Evolutionary conservation across 2,797 vertebrate species (phyloP).

Genomic region (Cuniculus paca): DNA sequence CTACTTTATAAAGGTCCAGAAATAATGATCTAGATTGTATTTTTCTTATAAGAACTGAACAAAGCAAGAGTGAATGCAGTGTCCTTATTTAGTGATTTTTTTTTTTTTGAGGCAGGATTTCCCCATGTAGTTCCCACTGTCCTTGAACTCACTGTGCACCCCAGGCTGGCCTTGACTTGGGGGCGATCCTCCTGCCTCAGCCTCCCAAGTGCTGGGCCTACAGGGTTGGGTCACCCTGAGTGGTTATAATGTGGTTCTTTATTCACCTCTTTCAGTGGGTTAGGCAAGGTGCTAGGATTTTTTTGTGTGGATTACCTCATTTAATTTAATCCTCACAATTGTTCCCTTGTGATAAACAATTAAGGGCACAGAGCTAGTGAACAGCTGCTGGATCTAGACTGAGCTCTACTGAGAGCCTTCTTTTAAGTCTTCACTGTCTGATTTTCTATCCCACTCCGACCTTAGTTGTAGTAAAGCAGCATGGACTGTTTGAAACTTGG

Average conservation of each 20-base stretch:
- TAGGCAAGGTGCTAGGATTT: slow-evolving; percentile 34
- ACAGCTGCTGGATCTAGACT: slow-evolving; percentile 27
- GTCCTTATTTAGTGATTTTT: background rate
- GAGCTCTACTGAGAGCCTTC: background rate
- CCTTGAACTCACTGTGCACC: background rate
- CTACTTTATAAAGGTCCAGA: slow-evolving; percentile 45
- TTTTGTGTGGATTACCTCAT: slow-evolving; percentile 38
- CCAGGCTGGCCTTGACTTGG: background rate
- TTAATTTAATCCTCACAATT: slow-evolving; percentile 41
- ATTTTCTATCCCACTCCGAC: background rate
- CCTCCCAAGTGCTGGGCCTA: background rate
- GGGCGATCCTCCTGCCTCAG: background rate
- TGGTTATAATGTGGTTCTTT: background rate
- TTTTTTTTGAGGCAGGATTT: background rate
- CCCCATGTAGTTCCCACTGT: background rate
- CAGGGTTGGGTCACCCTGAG: background rate
- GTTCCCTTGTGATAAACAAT: slow-evolving; percentile 18
- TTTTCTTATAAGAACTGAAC: slow-evolving; percentile 43
- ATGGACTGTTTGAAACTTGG: slow-evolving; percentile 61
- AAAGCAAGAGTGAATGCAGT: slow-evolving; percentile 14
- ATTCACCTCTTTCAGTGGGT: slow-evolving; percentile 6
- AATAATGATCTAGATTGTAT: slow-evolving; percentile 47
- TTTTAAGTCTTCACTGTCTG: slow-evolving; percentile 15
- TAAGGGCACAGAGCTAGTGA: slow-evolving; percentile 41
- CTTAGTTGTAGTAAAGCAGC: slow-evolving; percentile 46